Evolutionary conservation across 2,113 vertebrate species (phyloP).

Genomic region (Pimephales promelas): DNA sequence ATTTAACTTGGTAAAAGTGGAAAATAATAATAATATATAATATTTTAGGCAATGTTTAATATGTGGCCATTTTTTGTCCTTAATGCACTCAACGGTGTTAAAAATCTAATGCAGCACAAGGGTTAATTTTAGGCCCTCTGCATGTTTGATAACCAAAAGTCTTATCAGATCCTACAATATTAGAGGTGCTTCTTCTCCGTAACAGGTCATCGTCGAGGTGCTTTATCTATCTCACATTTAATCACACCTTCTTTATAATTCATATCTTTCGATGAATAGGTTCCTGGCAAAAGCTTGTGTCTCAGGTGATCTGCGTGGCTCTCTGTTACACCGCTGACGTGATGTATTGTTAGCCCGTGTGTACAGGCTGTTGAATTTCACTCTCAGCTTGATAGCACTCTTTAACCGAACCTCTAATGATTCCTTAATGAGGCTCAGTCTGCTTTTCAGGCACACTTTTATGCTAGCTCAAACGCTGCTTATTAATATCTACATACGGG

Average conservation of each 20-base stretch:
- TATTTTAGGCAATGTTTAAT: too few species aligned
- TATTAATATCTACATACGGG: slow-evolving; percentile 41
- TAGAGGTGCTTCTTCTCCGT: slow-evolving; percentile 1
- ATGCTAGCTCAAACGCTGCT: slow-evolving; percentile 35
- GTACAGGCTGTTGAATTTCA: slow-evolving; percentile 23
- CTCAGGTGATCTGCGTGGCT: slow-evolving; percentile 22
- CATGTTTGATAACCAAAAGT: background rate
- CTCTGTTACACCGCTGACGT: background rate
- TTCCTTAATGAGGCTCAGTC: slow-evolving; percentile 26
- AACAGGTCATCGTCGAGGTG: slow-evolving; percentile 34
- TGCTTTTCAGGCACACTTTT: slow-evolving; percentile 30
- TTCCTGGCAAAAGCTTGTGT: background rate
- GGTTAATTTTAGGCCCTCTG: too few species aligned
- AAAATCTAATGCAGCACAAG: too few species aligned
- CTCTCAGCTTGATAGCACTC: slow-evolving; percentile 20
- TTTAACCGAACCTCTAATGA: slow-evolving; percentile 38
- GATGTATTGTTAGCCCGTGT: slow-evolving; percentile 39
- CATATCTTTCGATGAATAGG: slow-evolving; percentile 37
- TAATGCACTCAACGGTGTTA: too few species aligned
- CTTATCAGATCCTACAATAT: background rate
- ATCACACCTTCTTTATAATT: slow-evolving; percentile 52
- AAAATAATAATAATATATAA: too few species aligned
- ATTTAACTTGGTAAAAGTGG: too few species aligned
- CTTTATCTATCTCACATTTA: slow-evolving; percentile 36
- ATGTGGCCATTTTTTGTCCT: too few species aligned